Percentiles rank a stretch among this genome's conserved stretches.
Conservation (phyloP, 2,888 invertebrate species). For the Andrena marginata region DNA sequence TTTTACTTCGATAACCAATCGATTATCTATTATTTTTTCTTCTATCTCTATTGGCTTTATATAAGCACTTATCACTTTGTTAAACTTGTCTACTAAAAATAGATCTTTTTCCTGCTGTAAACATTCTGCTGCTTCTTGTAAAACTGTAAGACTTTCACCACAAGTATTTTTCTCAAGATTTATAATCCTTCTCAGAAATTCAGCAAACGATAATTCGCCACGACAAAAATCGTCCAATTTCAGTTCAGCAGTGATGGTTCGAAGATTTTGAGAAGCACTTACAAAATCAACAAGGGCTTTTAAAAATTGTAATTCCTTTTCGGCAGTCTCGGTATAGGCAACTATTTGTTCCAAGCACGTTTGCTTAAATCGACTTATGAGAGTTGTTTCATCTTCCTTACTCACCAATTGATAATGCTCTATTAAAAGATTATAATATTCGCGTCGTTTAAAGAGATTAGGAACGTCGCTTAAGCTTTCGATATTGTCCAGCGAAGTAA, state of each 20-base stretch:
- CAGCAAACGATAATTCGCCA: background rate
- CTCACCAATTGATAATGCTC: slow-evolving; percentile 8
- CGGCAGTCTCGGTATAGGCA: background rate
- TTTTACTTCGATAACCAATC: slow-evolving; percentile 21
- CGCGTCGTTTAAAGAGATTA: background rate
- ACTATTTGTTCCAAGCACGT: slow-evolving; percentile 1
- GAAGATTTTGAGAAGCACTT: background rate
- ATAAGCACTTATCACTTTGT: slow-evolving; percentile 5
- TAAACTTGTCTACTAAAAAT: slow-evolving; percentile 4
- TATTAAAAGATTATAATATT: slow-evolving; percentile 13
- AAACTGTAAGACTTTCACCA: background rate
- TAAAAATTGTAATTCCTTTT: slow-evolving; percentile 12
- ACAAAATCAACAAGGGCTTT: slow-evolving; percentile 8
- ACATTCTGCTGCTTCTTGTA: background rate
- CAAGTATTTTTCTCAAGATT: background rate
- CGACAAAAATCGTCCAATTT: slow-evolving; percentile 1
- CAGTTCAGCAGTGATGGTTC: background rate
- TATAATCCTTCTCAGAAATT: slow-evolving; percentile 1
- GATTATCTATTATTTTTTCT: slow-evolving; percentile 9
- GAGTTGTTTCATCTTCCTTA: slow-evolving; percentile 4
- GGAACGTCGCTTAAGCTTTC: slow-evolving; percentile 8
- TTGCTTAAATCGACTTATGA: slow-evolving; percentile 19
- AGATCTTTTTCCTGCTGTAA: slow-evolving; percentile 7
- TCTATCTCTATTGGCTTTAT: background rate
- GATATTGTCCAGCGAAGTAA: slow-evolving; percentile 5